Evolutionary conservation across 53 echinoderm and acorn worm genomes (phyloP).

Genomic region (Luidia sarsii): DNA sequence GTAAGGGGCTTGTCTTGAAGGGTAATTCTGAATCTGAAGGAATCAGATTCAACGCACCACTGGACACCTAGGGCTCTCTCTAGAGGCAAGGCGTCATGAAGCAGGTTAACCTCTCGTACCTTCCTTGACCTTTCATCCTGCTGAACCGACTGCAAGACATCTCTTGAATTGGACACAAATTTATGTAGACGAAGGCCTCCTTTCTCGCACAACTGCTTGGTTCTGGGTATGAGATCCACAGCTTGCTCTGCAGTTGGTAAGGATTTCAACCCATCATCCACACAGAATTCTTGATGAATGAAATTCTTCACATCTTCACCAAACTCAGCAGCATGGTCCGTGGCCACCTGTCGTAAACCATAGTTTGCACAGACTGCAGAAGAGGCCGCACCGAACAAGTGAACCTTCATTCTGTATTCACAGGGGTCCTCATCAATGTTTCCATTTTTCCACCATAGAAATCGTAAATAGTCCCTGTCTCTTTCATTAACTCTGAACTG

Average conservation of each 20-base stretch:
- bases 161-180: constrained; percentile 51
- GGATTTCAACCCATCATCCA: constrained; percentile 67
- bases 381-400: constrained; percentile 59
- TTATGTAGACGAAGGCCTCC: constrained; percentile 65
- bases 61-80: constrained; percentile 55
- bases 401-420: constrained; percentile 63
- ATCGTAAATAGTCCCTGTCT: constrained; percentile 53
- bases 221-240: constrained; percentile 49
- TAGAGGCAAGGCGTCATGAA: constrained; percentile 6
- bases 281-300: constrained; percentile 60
- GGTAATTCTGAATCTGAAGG: constrained; percentile 37
- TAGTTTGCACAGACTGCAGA: constrained; percentile 65
- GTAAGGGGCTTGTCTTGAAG: constrained; percentile 7
- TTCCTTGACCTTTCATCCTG: constrained; percentile 31
- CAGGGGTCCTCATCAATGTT: neutral
- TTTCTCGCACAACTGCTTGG: constrained; percentile 28
- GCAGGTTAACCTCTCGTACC: constrained; percentile 17
- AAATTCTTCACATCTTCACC: constrained; percentile 26
- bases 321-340: constrained; percentile 41
- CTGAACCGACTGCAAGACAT: constrained; percentile 39
- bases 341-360: constrained; percentile 51
- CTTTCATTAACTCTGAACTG: constrained; percentile 32
- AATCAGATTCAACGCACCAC: constrained; percentile 57
- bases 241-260: constrained; percentile 47
- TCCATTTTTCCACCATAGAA: constrained; percentile 74